A percentile compares a stretch with the other conserved stretches of the same genome.
phyloP scores from a whole-genome alignment of 1,140 invertebrate genomes.

The Bombus waltoni region DNA sequence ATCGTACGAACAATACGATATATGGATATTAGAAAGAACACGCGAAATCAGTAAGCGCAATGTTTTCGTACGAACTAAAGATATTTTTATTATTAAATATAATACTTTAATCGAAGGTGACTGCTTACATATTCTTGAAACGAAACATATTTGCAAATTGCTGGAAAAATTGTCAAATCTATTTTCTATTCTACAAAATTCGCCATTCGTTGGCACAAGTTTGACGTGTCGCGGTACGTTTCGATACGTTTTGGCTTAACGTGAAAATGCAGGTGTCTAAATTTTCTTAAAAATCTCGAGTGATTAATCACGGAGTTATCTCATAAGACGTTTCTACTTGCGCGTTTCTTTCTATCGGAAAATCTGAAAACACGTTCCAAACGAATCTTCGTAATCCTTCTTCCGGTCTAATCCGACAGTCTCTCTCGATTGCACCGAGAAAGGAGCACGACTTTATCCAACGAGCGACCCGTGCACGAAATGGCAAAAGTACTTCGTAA shows the following conservation, averaged over 20 bases:
- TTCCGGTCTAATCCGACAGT: background rate
- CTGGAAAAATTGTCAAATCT: too few species aligned
- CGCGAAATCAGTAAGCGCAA: too few species aligned
- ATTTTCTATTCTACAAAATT: background rate
- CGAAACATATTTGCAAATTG: too few species aligned
- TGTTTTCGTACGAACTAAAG: too few species aligned
- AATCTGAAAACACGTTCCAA: background rate
- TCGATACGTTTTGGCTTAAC: background rate
- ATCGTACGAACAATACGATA: too few species aligned
- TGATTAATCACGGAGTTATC: too few species aligned
- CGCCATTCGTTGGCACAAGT: background rate
- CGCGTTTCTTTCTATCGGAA: background rate
- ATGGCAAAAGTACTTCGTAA: background rate
- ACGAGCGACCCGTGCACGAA: background rate
- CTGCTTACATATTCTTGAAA: too few species aligned
- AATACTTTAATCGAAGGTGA: background rate
- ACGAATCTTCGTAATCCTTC: background rate
- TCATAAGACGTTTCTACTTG: background rate
- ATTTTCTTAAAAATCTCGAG: background rate
- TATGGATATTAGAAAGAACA: background rate
- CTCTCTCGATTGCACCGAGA: too few species aligned
- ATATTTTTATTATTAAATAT: too few species aligned
- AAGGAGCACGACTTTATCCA: background rate
- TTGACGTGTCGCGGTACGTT: too few species aligned
- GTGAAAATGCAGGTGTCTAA: background rate